Evolutionary conservation across 2,888 invertebrate species (phyloP).

Genomic region (Tolmerus cingulatus): DNA sequence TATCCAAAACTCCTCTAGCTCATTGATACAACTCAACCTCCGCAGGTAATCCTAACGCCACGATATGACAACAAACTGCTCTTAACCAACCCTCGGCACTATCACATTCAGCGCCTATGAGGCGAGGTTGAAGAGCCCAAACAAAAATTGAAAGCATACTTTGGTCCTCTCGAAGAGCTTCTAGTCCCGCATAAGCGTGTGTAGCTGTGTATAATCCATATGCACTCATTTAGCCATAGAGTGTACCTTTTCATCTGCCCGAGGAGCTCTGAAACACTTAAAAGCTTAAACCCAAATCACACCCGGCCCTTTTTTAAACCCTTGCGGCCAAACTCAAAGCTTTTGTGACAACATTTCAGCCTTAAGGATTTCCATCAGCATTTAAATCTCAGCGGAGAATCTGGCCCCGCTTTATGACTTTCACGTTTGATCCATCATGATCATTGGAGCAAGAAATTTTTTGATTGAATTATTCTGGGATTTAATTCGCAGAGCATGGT

Average conservation of each 20-base stretch:
- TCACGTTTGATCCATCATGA: slow-evolving; percentile 43
- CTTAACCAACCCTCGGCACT: background rate
- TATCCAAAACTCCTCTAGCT: background rate
- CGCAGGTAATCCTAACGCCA: background rate
- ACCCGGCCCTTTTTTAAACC: background rate
- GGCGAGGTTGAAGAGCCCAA: background rate
- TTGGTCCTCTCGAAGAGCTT: background rate
- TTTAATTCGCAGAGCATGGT: slow-evolving; percentile 16
- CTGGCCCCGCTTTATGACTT: slow-evolving; percentile 16
- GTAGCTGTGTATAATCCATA: background rate
- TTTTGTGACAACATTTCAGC: slow-evolving; percentile 9
- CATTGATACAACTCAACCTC: background rate
- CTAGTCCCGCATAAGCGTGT: background rate
- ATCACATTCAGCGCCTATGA: background rate
- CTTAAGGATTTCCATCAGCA: slow-evolving; percentile 23
- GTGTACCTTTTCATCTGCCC: background rate
- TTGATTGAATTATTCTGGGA: slow-evolving; percentile 43
- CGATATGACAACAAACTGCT: slow-evolving; percentile 10
- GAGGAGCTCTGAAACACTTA: background rate
- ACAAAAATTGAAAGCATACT: background rate
- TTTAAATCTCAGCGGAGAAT: slow-evolving; percentile 25
- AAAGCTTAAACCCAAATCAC: slow-evolving; percentile 25
- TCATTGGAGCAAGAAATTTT: slow-evolving; percentile 42
- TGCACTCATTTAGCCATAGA: background rate
- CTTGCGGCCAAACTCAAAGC: background rate